Conservation (phyloP, 2,888 invertebrate genomes). For the Torymus auratus region DNA sequence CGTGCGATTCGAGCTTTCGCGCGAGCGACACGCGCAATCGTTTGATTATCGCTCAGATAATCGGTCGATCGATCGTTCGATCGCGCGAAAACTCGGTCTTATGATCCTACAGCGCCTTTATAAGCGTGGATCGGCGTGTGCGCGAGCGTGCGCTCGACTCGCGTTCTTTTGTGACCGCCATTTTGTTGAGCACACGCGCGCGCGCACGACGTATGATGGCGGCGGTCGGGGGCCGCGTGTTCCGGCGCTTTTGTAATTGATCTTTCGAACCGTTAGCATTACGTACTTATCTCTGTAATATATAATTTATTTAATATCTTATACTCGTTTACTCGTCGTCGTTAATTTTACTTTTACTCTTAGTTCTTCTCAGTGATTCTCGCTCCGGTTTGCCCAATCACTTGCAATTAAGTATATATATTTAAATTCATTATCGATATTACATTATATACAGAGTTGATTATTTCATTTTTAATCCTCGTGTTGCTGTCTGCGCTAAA, state of each 20-base stretch:
- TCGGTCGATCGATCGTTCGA: neutral
- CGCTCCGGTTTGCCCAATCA: slow-evolving; percentile 43
- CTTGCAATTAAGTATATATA: slow-evolving; percentile 26
- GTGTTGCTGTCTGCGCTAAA: slow-evolving; percentile 68
- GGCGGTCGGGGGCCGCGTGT: neutral
- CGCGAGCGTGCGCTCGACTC: slow-evolving; percentile 13
- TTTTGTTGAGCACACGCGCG: slow-evolving; percentile 4
- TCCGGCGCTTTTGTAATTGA: slow-evolving; percentile 56
- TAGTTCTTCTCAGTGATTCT: slow-evolving; percentile 48
- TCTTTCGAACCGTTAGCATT: slow-evolving; percentile 60
- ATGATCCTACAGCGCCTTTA: neutral
- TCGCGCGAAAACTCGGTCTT: neutral
- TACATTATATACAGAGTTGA: slow-evolving; percentile 73
- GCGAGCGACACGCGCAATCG: neutral
- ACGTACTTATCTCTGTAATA: slow-evolving; percentile 55
- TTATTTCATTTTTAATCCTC: slow-evolving; percentile 57
- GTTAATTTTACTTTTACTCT: slow-evolving; percentile 44
- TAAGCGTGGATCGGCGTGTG: neutral
- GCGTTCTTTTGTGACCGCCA: neutral
- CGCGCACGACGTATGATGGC: slow-evolving; percentile 3
- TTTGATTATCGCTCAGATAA: neutral
- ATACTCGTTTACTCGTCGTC: slow-evolving; percentile 61
- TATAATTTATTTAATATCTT: slow-evolving; percentile 58
- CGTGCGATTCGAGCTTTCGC: neutral
- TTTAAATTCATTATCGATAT: slow-evolving; percentile 62